phyloP scores from a whole-genome alignment of 2,888 invertebrate species.

The Pachymerium ferrugineum region DNA sequence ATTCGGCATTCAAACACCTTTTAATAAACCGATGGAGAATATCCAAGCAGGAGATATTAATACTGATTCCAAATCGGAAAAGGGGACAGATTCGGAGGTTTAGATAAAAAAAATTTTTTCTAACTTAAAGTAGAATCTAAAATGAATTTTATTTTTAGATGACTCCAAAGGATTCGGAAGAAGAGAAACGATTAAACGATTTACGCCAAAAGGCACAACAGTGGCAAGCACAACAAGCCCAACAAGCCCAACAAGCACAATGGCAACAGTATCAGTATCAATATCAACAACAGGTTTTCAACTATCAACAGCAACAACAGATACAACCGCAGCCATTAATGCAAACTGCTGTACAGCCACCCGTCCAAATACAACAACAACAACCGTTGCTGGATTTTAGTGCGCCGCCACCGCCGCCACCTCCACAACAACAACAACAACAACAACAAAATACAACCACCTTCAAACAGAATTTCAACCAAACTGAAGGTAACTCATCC shows the following conservation, averaged over 20 bases:
- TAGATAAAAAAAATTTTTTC: background rate
- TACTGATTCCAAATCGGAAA: background rate
- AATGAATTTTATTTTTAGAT: background rate
- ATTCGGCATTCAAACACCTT: too few species aligned
- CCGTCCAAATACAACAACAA: background rate
- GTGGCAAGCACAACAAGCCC: conserved; percentile 34
- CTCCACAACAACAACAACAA: background rate
- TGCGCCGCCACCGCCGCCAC: background rate
- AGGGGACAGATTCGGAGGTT: background rate
- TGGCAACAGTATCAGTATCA: conserved; percentile 35
- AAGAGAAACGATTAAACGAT: conserved; percentile 33
- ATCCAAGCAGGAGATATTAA: background rate
- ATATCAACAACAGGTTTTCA: background rate
- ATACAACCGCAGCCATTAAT: background rate
- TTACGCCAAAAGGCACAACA: conserved; percentile 35
- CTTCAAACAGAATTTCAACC: background rate
- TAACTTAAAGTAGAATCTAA: background rate
- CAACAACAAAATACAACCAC: background rate
- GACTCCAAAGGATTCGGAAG: background rate
- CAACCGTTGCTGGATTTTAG: background rate
- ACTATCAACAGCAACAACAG: conserved; percentile 29
- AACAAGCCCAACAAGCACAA: conserved; percentile 33
- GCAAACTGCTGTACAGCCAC: background rate
- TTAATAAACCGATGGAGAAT: too few species aligned
- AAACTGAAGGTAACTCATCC: background rate